phyloP scores from a whole-genome alignment of 2,888 invertebrate species.

The Byasa hedistus region DNA sequence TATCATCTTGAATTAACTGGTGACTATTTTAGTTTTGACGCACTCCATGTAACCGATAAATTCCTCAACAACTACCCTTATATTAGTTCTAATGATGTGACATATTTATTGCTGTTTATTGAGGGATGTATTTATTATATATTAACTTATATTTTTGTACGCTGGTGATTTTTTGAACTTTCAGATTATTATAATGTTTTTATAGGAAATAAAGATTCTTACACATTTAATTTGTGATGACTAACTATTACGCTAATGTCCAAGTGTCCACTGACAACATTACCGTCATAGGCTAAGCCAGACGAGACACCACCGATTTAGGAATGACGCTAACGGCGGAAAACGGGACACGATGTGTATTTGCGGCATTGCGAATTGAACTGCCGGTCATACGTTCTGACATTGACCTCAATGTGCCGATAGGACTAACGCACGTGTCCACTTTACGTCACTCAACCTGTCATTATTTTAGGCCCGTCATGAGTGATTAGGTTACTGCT shows the following conservation, averaged over 20 bases:
- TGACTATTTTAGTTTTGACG: no score
- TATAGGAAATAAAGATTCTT: no score
- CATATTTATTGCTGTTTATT: no score
- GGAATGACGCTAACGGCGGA: conserved; percentile 32
- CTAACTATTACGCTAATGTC: neutral
- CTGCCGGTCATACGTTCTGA: conserved; percentile 58
- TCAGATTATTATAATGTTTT: no score
- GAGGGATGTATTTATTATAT: no score
- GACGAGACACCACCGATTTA: conserved; percentile 33
- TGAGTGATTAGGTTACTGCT: conserved; percentile 12
- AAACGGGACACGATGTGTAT: conserved; percentile 35
- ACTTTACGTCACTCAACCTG: conserved; percentile 15
- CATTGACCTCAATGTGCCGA: conserved; percentile 69
- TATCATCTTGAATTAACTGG: no score
- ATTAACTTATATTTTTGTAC: no score
- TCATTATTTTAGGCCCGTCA: conserved; percentile 25
- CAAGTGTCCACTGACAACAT: neutral
- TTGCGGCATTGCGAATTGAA: conserved; percentile 48
- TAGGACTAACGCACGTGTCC: conserved; percentile 54
- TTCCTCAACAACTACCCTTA: no score
- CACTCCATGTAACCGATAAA: no score
- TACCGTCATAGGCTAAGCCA: neutral
- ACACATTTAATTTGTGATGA: neutral
- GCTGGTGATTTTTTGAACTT: no score
- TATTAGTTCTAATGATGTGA: no score